Evolutionary conservation across 1,140 invertebrate genomes (phyloP).

Genomic region (Leucophenga varia): DNA sequence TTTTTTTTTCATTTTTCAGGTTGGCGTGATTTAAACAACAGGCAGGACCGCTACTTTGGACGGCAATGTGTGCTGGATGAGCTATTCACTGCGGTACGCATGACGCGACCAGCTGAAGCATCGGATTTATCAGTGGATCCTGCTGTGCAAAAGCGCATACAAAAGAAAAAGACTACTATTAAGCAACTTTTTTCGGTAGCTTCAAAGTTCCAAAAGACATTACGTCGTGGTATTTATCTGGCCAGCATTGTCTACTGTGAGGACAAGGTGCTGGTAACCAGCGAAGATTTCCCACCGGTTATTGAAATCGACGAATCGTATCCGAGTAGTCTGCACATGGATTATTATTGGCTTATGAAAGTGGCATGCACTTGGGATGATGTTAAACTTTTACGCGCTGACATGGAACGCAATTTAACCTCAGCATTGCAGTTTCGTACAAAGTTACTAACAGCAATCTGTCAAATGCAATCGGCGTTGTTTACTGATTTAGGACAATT

Average conservation of each 20-base stretch:
- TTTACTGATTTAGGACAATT: conserved; percentile 90
- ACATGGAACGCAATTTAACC: conserved; percentile 91
- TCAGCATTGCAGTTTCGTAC: conserved; percentile 88
- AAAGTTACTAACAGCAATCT: conserved; percentile 86
- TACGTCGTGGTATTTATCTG: conserved; percentile 88
- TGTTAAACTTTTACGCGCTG: conserved; percentile 82
- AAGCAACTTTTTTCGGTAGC: conserved; percentile 91
- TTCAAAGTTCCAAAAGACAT: conserved; percentile 92
- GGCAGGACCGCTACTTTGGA: conserved; percentile 64
- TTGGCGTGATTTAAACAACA: conserved; percentile 77
- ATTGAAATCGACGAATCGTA: conserved; percentile 96
- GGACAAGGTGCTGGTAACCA: conserved; percentile 92
- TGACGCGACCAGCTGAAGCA: conserved; percentile 65
- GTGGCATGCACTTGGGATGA: conserved; percentile 96
- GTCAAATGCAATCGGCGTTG: conserved; percentile 89
- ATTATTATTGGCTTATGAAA: conserved; percentile 98
- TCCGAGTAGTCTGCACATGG: conserved; percentile 84
- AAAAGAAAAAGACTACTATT: conserved; percentile 87
- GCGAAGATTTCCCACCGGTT: conserved; percentile 94
- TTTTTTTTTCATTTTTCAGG: conserved; percentile 57
- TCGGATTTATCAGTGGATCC: conserved; percentile 61
- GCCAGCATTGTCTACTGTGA: conserved; percentile 91
- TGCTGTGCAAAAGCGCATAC: conserved; percentile 64
- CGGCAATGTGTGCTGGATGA: conserved; percentile 72
- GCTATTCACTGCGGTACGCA: conserved; percentile 71